Evolutionary conservation across 2,888 invertebrate genomes (phyloP).

Genomic region (Erynnis tages): DNA sequence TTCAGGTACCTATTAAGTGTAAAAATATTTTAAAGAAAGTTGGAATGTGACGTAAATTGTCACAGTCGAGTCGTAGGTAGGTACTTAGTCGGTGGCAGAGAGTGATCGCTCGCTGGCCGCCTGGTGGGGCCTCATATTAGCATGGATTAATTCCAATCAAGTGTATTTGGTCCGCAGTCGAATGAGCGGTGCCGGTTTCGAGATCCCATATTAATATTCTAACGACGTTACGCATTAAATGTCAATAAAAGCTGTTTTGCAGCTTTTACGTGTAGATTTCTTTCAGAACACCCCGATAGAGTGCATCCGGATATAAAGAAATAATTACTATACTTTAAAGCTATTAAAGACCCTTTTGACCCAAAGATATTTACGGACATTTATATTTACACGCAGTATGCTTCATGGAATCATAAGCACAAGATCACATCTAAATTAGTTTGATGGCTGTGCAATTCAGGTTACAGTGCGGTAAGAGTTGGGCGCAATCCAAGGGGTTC

Average conservation of each 20-base stretch:
- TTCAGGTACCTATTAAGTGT: too few relatives aligned
- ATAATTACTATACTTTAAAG: too few relatives aligned
- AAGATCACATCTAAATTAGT: background rate
- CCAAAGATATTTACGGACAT: too few relatives aligned
- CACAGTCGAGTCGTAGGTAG: too few relatives aligned
- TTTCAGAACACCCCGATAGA: background rate
- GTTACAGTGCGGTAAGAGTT: constrained; percentile 24
- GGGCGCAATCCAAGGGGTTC: constrained; percentile 28
- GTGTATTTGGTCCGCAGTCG: constrained; percentile 48
- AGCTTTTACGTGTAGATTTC: constrained; percentile 1
- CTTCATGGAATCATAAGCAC: too few relatives aligned
- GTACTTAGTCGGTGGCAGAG: too few relatives aligned
- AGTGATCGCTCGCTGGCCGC: too few relatives aligned
- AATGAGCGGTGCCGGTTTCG: constrained; percentile 39
- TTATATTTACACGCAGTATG: too few relatives aligned
- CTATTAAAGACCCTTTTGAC: too few relatives aligned
- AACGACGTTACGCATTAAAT: constrained; percentile 11
- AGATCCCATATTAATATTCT: constrained; percentile 22
- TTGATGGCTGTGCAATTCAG: constrained; percentile 15
- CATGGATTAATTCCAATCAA: constrained; percentile 65
- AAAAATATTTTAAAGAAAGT: constrained; percentile 13
- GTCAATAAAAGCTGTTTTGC: constrained; percentile 3
- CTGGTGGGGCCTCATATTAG: constrained; percentile 64
- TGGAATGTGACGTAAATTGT: constrained; percentile 10
- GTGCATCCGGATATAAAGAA: too few relatives aligned